phyloP scores from a whole-genome alignment of 2,888 invertebrate species.

The Flabesymbios commensalis region DNA sequence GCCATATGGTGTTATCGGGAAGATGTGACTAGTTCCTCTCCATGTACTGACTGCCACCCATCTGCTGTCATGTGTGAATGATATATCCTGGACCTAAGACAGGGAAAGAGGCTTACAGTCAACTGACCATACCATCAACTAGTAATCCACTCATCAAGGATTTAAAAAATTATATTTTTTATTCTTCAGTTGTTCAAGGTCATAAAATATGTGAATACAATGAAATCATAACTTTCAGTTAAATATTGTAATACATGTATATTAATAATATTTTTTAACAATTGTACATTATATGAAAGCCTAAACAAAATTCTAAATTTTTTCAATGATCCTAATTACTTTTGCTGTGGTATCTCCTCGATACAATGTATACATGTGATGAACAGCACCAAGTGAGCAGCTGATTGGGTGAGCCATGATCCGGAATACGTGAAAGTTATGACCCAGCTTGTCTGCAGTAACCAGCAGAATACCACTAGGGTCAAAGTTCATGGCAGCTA shows the following conservation, averaged over 20 bases:
- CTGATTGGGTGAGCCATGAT: conserved; percentile 91
- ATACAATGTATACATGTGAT: conserved; percentile 93
- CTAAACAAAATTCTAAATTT: no score
- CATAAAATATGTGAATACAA: no score
- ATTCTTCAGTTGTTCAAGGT: no score
- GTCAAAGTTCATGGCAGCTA: conserved; percentile 88
- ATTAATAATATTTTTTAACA: no score
- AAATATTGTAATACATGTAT: no score
- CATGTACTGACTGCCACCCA: conserved; percentile 97
- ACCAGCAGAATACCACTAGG: conserved; percentile 85
- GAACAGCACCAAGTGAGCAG: conserved; percentile 73
- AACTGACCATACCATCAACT: no score
- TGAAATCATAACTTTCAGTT: no score
- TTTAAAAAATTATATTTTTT: no score
- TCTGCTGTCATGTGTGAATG: conserved; percentile 86
- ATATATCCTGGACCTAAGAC: conserved; percentile 75
- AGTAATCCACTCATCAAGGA: no score
- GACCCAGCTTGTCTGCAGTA: conserved; percentile 89
- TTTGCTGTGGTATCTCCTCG: conserved; percentile 94
- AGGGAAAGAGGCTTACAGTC: not conserved
- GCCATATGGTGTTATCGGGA: conserved; percentile 95
- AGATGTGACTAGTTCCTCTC: conserved; percentile 96
- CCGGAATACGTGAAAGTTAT: conserved; percentile 94
- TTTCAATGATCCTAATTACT: no score
- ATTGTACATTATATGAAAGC: no score